A percentile compares a stretch with the other conserved stretches of the same genome.
Conservation (phyloP, 2,797 vertebrate species). For the Falco peregrinus region DNA sequence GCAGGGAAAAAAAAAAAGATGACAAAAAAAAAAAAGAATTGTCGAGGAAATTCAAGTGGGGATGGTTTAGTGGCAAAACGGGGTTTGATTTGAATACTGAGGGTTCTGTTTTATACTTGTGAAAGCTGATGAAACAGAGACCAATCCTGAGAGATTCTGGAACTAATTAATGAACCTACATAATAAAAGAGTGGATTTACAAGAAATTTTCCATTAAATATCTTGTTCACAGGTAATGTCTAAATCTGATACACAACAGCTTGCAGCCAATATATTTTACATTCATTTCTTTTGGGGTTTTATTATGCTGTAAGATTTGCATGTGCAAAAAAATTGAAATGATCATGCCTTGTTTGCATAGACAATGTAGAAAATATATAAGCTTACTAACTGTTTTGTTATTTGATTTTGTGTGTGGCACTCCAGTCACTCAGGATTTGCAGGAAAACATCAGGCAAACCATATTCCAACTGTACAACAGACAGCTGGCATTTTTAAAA, state of each 20-base stretch:
- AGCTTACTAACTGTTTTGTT: background rate
- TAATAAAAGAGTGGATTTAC: background rate
- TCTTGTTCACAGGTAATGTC: background rate
- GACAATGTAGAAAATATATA: background rate
- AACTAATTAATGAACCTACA: background rate
- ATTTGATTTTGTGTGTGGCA: background rate
- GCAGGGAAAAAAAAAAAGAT: background rate
- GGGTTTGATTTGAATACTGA: background rate
- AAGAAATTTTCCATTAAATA: background rate
- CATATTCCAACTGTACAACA: accelerated
- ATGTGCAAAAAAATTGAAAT: background rate
- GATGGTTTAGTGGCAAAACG: background rate
- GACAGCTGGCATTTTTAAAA: background rate
- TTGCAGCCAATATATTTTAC: background rate
- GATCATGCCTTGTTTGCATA: background rate
- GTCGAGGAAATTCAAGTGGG: background rate
- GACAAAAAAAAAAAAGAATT: background rate
- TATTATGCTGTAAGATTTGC: background rate
- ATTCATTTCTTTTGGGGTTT: background rate
- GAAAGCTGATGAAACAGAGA: background rate
- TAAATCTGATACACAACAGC: background rate
- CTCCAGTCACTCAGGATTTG: background rate
- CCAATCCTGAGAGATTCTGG: background rate
- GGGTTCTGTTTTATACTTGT: background rate
- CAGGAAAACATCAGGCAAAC: background rate